Percentiles rank a stretch among this genome's conserved stretches.
These are phyloP conservation scores for Copsychus sechellarum DNA, from an alignment of 2,113 vertebrate genomes.

Conservation along the genomic window DNA sequence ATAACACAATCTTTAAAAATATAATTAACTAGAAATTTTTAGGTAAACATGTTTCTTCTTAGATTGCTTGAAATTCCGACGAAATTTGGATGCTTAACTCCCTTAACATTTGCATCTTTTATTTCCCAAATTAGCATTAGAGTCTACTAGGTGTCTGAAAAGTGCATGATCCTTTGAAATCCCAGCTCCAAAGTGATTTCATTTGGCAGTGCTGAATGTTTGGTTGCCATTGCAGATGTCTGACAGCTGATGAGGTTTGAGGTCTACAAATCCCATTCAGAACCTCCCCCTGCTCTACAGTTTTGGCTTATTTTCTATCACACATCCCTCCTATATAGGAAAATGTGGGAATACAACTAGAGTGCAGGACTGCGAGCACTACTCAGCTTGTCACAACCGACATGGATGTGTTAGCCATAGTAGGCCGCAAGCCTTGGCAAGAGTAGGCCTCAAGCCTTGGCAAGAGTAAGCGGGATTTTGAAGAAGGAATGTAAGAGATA, in stretches of 20 bases:
- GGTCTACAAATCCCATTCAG: not conserved
- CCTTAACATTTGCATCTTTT: not conserved
- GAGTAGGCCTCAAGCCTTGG: too few species aligned
- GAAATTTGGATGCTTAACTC: not conserved
- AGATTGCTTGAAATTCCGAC: not conserved
- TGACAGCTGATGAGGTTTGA: not conserved
- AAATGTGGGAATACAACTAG: too few species aligned
- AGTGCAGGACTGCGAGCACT: too few species aligned
- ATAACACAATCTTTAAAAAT: not conserved
- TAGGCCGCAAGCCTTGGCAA: too few species aligned
- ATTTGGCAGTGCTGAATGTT: not conserved
- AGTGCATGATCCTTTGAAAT: not conserved
- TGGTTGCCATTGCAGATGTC: not conserved
- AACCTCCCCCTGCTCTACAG: not conserved
- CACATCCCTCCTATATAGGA: fast-evolving
- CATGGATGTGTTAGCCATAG: too few species aligned
- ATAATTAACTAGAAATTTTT: not conserved
- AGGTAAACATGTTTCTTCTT: not conserved
- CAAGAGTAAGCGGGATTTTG: too few species aligned
- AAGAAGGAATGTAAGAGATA: too few species aligned
- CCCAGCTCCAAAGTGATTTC: not conserved
- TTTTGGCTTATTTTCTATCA: not conserved
- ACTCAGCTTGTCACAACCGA: too few species aligned
- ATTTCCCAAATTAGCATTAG: not conserved
- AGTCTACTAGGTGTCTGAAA: not conserved